Conservation (phyloP, 2,113 vertebrate genomes). For the Erythrocercus mccallii region DNA sequence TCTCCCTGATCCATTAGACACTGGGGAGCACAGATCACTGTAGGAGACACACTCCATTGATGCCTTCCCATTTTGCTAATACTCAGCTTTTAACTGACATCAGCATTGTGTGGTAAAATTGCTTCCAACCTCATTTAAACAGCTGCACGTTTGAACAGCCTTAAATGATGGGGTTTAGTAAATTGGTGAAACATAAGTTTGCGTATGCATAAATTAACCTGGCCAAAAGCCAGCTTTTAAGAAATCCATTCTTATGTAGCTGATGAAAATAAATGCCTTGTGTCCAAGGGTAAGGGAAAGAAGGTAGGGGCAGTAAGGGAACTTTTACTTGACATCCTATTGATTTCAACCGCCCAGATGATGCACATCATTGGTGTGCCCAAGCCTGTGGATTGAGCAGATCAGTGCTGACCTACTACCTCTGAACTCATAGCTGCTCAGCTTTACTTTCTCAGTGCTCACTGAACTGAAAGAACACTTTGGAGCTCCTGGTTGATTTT, state of each 20-base stretch:
- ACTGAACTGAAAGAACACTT: not conserved
- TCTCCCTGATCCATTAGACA: slow-evolving; percentile 17
- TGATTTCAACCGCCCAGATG: not conserved
- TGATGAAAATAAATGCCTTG: not conserved
- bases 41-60: slow-evolving; percentile 16
- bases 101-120: slow-evolving; percentile 33
- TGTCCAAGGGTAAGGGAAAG: not conserved
- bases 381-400: not conserved
- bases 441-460: not conserved
- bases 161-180: slow-evolving; percentile 50
- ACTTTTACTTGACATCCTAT: not conserved
- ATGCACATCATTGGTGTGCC: not conserved
- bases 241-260: slow-evolving; percentile 11
- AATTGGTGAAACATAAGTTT: slow-evolving; percentile 50
- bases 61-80: slow-evolving; percentile 39
- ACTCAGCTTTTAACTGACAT: slow-evolving; percentile 51
- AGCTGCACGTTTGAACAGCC: slow-evolving; percentile 26
- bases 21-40: not conserved
- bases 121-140: slow-evolving; percentile 56
- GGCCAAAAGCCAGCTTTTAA: slow-evolving; percentile 2
- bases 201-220: slow-evolving; percentile 39
- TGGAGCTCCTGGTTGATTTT: not conserved
- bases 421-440: not conserved
- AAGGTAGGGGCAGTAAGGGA: not conserved
- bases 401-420: not conserved